Evolutionary conservation across 2,797 vertebrate genomes (phyloP).

Genomic region (Serranus cabrilla): DNA sequence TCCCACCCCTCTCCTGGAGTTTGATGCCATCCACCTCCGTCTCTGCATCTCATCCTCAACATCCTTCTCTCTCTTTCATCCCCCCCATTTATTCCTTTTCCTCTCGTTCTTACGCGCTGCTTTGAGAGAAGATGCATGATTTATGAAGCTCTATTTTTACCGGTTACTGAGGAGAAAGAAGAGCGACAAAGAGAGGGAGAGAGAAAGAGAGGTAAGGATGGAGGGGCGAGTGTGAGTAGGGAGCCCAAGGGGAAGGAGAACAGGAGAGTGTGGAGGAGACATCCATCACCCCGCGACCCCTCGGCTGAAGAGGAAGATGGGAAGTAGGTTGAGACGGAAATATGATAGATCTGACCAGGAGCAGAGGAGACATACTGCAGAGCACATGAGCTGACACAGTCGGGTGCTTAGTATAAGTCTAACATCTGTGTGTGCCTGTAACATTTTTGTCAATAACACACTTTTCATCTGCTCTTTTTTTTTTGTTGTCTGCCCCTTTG

Average conservation of each 20-base stretch:
- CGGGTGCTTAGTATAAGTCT: slow-evolving; percentile 11
- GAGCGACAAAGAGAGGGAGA: slow-evolving; percentile 53
- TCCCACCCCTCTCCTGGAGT: slow-evolving; percentile 58
- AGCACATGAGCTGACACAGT: slow-evolving; percentile 5
- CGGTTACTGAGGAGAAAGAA: slow-evolving; percentile 83
- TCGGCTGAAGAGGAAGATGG: slow-evolving; percentile 65
- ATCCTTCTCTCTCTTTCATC: slow-evolving; percentile 49
- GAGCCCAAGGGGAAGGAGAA: slow-evolving; percentile 73
- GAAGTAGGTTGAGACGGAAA: slow-evolving; percentile 72
- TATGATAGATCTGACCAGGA: slow-evolving; percentile 66
- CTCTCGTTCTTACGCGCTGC: slow-evolving; percentile 52
- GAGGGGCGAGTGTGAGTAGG: slow-evolving; percentile 54
- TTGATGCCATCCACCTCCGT: slow-evolving; percentile 74
- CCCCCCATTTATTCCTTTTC: slow-evolving; percentile 53
- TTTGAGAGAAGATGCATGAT: slow-evolving; percentile 87
- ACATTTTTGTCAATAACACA: slow-evolving; percentile 30
- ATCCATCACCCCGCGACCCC: slow-evolving; percentile 77
- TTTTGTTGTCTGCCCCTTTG: slow-evolving; percentile 8
- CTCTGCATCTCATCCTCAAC: slow-evolving; percentile 59
- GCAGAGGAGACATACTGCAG: slow-evolving; percentile 34
- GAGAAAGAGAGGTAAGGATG: slow-evolving; percentile 24
- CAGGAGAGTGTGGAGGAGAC: slow-evolving; percentile 62
- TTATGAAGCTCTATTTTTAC: slow-evolving; percentile 92
- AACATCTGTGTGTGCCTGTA: slow-evolving; percentile 22
- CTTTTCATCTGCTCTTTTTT: slow-evolving; percentile 22